phyloP scores from a whole-genome alignment of 2,797 vertebrate genomes.

The Melanotaenia trifasciata region DNA sequence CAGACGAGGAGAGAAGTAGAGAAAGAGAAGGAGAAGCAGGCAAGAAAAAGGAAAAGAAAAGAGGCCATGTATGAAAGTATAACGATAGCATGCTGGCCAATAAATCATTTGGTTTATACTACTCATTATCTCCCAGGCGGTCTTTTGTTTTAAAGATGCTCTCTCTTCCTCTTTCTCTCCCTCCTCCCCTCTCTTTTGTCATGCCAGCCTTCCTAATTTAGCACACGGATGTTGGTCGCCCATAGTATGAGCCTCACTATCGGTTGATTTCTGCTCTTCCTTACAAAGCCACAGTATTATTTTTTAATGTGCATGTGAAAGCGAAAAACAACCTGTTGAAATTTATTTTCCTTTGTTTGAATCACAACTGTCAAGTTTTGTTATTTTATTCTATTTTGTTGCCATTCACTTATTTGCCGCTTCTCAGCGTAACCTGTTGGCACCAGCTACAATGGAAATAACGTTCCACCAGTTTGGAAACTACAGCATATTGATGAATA shows the following conservation, averaged over 20 bases:
- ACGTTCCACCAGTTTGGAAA: constrained; percentile 84
- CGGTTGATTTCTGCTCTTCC: constrained; percentile 72
- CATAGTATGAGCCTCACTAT: constrained; percentile 60
- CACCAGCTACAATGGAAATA: constrained; percentile 83
- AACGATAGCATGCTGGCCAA: constrained; percentile 63
- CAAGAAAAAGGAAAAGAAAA: constrained; percentile 23
- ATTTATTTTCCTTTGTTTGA: constrained; percentile 81
- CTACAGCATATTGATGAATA: constrained; percentile 87
- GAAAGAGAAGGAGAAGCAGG: constrained; percentile 9
- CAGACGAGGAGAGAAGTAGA: constrained; percentile 33
- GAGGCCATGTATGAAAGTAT: constrained; percentile 61
- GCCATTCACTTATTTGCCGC: constrained; percentile 68
- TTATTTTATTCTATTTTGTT: constrained; percentile 58
- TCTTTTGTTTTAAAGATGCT: constrained; percentile 79
- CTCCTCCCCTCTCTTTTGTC: constrained; percentile 52
- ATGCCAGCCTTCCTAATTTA: constrained; percentile 70
- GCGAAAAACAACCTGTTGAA: constrained; percentile 70
- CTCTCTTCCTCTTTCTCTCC: constrained; percentile 50
- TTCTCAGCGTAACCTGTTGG: constrained; percentile 83
- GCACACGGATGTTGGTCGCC: constrained; percentile 67
- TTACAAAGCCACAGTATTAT: constrained; percentile 82
- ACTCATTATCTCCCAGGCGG: constrained; percentile 80
- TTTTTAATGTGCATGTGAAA: constrained; percentile 82
- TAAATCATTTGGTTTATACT: constrained; percentile 79
- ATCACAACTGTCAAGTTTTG: constrained; percentile 78